Evolutionary conservation across 1,140 invertebrate genomes (phyloP).

Genomic region (Apis laboriosa): DNA sequence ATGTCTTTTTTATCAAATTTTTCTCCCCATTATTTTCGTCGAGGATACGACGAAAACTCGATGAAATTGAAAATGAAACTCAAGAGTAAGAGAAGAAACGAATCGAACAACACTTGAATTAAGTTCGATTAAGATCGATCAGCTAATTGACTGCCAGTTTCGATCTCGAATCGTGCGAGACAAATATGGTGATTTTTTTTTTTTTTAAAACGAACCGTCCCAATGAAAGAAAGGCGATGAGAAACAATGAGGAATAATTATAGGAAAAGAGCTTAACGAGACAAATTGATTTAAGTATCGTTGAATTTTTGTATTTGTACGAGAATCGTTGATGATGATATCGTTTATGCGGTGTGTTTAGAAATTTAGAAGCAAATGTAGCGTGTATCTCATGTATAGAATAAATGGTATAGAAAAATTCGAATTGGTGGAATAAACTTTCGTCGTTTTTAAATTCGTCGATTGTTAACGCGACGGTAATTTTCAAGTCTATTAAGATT

Average conservation of each 20-base stretch:
- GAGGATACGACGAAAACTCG: no score
- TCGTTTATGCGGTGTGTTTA: neutral
- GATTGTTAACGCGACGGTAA: neutral
- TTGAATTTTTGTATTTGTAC: neutral
- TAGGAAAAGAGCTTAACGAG: conserved; percentile 6
- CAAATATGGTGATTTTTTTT: neutral
- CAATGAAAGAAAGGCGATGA: neutral
- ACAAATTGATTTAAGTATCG: neutral
- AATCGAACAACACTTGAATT: neutral
- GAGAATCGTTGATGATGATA: neutral
- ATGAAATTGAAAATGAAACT: neutral
- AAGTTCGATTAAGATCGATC: neutral
- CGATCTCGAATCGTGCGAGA: neutral
- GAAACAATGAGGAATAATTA: neutral
- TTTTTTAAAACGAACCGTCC: conserved; percentile 15
- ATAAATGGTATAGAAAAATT: neutral
- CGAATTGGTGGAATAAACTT: neutral
- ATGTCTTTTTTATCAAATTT: neutral
- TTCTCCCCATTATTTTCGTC: neutral
- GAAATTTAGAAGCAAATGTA: neutral
- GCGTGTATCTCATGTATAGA: neutral
- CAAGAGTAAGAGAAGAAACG: neutral
- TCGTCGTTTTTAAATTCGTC: neutral
- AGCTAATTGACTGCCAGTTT: conserved; percentile 19
- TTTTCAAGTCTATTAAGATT: neutral